Conservation (phyloP, 2,797 vertebrate species). For the Pteropus rufus region DNA sequence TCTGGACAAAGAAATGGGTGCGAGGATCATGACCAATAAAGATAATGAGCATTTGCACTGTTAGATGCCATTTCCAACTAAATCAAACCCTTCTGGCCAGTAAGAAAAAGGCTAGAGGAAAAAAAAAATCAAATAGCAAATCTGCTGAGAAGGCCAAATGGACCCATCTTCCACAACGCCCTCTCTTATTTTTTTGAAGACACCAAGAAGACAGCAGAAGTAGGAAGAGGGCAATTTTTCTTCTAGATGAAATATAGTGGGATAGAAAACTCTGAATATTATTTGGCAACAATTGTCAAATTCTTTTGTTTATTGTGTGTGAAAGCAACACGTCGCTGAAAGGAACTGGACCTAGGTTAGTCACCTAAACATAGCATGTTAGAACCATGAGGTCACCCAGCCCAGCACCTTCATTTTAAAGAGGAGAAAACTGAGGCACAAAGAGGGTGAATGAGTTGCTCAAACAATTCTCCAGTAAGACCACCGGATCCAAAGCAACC, state of each 20-base stretch:
- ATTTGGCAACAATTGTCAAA: not conserved
- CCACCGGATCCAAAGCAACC: too few relatives aligned
- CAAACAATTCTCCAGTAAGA: not conserved
- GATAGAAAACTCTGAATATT: not conserved
- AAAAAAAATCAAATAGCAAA: constrained; percentile 36
- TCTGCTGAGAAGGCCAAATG: constrained; percentile 53
- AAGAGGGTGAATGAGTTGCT: not conserved
- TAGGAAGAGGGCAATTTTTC: not conserved
- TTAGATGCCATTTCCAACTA: constrained; percentile 67
- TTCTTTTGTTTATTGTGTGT: not conserved
- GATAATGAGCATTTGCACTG: constrained; percentile 68
- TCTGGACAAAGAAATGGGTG: constrained; percentile 49
- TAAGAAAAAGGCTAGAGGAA: not conserved
- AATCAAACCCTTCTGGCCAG: constrained; percentile 45
- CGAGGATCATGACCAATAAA: constrained; percentile 58
- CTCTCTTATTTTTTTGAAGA: not conserved
- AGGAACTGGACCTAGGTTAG: not conserved
- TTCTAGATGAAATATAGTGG: not conserved
- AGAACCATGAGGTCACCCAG: not conserved
- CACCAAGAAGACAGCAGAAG: not conserved
- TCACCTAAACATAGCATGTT: not conserved
- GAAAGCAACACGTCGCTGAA: not conserved
- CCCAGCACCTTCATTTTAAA: not conserved
- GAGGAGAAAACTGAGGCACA: not conserved
- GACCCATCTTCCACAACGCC: not conserved